A percentile compares a stretch with the other conserved stretches of the same genome.
Conservation (phyloP, 2,113 vertebrate species). For the Ibidorhyncha struthersii region DNA sequence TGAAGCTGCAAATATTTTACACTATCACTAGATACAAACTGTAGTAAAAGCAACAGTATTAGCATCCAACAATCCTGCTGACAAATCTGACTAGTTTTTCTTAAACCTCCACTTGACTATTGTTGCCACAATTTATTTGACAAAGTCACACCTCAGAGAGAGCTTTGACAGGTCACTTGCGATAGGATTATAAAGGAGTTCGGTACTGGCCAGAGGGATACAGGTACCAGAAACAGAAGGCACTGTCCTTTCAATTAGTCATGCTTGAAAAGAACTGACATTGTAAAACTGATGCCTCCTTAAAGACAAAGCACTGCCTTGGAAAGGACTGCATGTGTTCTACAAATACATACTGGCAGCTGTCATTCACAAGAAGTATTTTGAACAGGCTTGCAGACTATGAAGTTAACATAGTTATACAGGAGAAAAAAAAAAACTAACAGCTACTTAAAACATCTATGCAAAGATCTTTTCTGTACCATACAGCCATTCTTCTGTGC, state of each 20-base stretch:
- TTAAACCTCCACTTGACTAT: neutral
- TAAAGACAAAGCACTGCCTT: neutral
- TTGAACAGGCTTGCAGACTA: slow-evolving; percentile 22
- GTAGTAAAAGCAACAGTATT: neutral
- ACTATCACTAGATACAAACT: neutral
- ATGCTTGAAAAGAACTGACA: neutral
- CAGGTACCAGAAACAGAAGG: neutral
- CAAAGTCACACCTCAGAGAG: neutral
- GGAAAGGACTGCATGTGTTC: neutral
- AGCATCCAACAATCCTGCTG: neutral
- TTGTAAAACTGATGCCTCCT: neutral
- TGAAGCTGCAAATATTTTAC: slow-evolving; percentile 22
- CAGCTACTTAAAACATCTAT: neutral
- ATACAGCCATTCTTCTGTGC: neutral
- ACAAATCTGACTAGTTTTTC: neutral
- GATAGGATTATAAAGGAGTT: neutral
- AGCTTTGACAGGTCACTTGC: neutral
- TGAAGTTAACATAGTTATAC: slow-evolving; percentile 27
- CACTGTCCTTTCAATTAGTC: neutral
- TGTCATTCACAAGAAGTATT: neutral
- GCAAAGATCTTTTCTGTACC: neutral
- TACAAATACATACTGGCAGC: neutral
- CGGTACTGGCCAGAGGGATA: neutral
- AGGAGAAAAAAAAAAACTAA: neutral
- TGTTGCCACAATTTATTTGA: neutral